Evolutionary conservation across 2,888 invertebrate species (phyloP).

Genomic region (Calephelis perditalis): DNA sequence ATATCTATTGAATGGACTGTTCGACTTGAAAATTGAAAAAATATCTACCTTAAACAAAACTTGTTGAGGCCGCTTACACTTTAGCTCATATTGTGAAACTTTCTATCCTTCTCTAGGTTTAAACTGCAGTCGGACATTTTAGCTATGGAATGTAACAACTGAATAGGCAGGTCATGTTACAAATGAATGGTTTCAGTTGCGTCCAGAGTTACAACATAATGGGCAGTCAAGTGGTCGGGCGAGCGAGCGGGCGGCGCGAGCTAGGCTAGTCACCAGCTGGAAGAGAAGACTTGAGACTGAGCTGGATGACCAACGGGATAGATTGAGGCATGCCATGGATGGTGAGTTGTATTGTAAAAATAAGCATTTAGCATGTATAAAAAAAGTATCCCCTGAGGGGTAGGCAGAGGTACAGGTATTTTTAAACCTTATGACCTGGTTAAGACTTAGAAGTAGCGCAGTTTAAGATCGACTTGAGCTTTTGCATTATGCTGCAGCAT

Average conservation of each 20-base stretch:
- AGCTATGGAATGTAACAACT: not conserved
- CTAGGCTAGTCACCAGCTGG: conserved; percentile 54
- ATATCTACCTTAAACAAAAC: no score
- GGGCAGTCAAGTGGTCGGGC: conserved; percentile 36
- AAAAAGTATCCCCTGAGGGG: not conserved
- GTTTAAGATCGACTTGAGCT: no score
- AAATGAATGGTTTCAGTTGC: conserved; percentile 35
- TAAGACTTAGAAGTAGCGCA: no score
- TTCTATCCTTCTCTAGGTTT: no score
- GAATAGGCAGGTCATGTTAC: not conserved
- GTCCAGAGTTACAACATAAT: conserved; percentile 45
- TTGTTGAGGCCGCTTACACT: no score
- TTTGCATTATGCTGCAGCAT: no score
- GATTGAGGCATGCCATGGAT: conserved; percentile 72
- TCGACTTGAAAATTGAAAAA: no score
- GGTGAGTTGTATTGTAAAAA: conserved; percentile 43
- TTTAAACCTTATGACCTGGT: no score
- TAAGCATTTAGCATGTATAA: no score
- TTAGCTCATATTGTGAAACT: no score
- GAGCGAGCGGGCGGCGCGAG: conserved; percentile 48
- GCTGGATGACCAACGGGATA: conserved; percentile 68
- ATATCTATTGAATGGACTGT: no score
- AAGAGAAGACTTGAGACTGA: conserved; percentile 70
- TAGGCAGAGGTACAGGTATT: not conserved
- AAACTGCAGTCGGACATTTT: no score